Base-by-base conservation (phyloP, 2,797 vertebrate species). In the Chaetodon trifasciatus region DNA sequence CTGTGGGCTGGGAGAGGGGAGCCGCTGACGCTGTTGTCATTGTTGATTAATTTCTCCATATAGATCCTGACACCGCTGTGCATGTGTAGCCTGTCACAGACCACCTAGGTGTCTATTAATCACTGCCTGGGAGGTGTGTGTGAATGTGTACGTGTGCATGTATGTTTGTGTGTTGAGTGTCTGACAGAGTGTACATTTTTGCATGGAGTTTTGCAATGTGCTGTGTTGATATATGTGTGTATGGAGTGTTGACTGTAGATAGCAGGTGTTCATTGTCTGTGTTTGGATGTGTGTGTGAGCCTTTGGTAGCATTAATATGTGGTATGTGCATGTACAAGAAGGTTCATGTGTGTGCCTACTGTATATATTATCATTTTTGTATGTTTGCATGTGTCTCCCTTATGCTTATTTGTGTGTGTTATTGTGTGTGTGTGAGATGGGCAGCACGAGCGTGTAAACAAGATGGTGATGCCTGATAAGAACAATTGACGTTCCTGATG, bases 41-140 rank as follows among this genome's bases (percentile, higher is more conserved):
- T 86, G 88, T 91, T 96, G 95, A 96, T 96, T 96, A 95, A 96
- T 96, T 94, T 92, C 92, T 92, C 87, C 3, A 82, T 92, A 92
- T 95, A 94, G 94, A 95, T 95, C 91, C 77, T 86, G 90, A 94
- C 95, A 94, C 88, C 62, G 52, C 86, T 84, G 90, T 90, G 94
- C 94, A 94, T 93, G 92, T 95, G 95, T 94, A 93, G 94, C 86
- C 91, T 95, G 94, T 95, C 95, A 95, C 87, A 65, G 76, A 79
- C 86, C 84, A 84, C 89, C 93, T 87, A 82, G 90, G 89, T 88
- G 92, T 92, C 94, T 92, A 93, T 96, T 96, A 93, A 95, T 96
- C 95, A 95, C 89, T 82, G 82, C 75, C 81, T 87, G 88, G 81
- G 70, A 85, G 80, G 77, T 60, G 78, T 84, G 70, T 78, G 66